Percentiles rank a stretch among this genome's conserved stretches.
These are phyloP conservation scores for Zaprionus vittiger DNA, from an alignment of 1,140 invertebrate genomes.

Conservation along the genomic window DNA sequence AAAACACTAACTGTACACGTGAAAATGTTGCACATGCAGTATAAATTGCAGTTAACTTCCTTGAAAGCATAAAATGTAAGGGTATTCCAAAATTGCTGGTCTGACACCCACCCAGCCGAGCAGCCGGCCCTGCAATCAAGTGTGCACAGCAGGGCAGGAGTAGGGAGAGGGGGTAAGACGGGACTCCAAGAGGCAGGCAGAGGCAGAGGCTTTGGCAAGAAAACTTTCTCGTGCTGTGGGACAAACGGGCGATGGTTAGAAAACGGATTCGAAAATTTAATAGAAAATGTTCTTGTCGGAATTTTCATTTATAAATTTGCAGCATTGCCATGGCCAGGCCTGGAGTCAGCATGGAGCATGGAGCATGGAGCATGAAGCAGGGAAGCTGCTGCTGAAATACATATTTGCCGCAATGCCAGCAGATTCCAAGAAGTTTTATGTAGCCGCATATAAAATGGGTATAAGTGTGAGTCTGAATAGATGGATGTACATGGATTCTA, in stretches of 20 bases:
- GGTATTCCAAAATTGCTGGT: constrained; percentile 37
- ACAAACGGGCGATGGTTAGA: constrained; percentile 45
- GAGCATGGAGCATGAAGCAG: neutral
- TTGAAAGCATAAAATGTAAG: constrained; percentile 7
- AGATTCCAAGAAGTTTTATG: constrained; percentile 78
- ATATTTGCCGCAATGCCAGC: constrained; percentile 66
- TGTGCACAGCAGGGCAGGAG: constrained; percentile 2
- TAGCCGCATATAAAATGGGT: constrained; percentile 1
- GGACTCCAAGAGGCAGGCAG: neutral
- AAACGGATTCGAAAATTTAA: constrained; percentile 72
- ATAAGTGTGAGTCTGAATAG: neutral
- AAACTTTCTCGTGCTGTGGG: constrained; percentile 73
- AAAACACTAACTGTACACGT: neutral
- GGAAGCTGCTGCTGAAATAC: constrained; percentile 49
- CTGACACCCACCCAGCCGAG: constrained; percentile 40
- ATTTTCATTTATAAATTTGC: constrained; percentile 81
- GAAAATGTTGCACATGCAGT: neutral
- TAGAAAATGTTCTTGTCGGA: constrained; percentile 83
- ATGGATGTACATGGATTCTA: constrained; percentile 46
- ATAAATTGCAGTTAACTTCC: neutral
- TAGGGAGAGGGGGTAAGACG: neutral
- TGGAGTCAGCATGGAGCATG: neutral
- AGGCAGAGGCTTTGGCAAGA: constrained; percentile 62
- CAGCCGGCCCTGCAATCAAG: constrained; percentile 16
- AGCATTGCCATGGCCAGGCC: constrained; percentile 7